Percentiles rank a stretch among this genome's conserved stretches.
phyloP scores from a whole-genome alignment of 2,113 vertebrate species.

The Strix uralensis region DNA sequence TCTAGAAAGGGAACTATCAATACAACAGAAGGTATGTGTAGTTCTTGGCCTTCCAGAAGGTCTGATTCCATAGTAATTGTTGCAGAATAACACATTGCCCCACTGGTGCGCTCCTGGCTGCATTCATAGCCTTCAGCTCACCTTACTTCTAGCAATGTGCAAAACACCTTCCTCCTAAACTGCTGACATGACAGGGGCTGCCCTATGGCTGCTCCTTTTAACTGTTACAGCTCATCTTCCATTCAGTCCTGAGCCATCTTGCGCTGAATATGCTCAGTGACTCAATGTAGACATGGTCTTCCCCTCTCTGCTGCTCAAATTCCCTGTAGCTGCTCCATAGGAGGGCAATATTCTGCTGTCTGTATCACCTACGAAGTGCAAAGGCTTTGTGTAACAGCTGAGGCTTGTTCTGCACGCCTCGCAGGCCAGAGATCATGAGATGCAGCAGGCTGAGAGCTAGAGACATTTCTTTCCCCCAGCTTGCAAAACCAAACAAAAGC shows the following conservation, averaged over 20 bases:
- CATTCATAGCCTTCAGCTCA: background rate
- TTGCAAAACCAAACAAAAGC: background rate
- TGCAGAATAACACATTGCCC: background rate
- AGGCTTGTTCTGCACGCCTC: background rate
- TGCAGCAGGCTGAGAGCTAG: background rate
- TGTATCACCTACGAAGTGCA: accelerated
- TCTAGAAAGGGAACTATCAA: background rate
- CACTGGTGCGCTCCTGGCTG: background rate
- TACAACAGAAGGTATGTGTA: background rate
- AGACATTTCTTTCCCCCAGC: background rate
- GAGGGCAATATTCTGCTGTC: background rate
- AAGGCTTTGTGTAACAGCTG: background rate
- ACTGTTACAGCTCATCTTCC: background rate
- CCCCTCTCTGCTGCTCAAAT: background rate
- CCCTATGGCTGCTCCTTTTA: background rate
- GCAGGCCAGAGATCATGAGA: accelerated
- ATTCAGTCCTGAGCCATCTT: background rate
- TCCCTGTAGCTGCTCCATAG: accelerated
- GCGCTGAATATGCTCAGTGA: background rate
- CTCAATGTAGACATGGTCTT: background rate
- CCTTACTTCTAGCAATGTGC: background rate
- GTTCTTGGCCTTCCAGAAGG: background rate
- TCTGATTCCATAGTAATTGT: accelerated
- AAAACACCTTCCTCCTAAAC: background rate
- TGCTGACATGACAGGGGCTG: no score